phyloP scores from a whole-genome alignment of 2,797 vertebrate species.

The Fringilla coelebs region DNA sequence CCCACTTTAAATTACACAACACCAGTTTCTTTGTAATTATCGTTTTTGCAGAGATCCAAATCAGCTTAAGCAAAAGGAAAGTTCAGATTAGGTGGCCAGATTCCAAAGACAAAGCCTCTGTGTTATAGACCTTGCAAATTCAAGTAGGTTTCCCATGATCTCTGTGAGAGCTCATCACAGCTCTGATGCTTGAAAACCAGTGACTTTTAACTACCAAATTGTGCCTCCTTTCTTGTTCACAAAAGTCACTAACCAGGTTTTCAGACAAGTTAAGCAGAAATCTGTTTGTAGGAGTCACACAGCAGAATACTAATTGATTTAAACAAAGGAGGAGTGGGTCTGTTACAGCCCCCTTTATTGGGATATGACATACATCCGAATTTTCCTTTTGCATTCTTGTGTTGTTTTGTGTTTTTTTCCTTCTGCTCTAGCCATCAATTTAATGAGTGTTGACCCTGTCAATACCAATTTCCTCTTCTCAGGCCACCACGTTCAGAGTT shows the following conservation, averaged over 20 bases:
- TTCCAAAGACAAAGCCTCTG: not conserved
- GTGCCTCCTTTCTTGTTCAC: not conserved
- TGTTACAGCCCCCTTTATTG: not conserved
- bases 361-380: slow-evolving; percentile 25
- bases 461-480: slow-evolving; percentile 72
- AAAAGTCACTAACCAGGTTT: slow-evolving; percentile 19
- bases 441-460: slow-evolving; percentile 69
- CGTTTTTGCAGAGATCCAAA: not conserved
- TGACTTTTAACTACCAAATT: slow-evolving; percentile 17
- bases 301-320: slow-evolving; percentile 41
- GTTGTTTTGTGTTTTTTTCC: not conserved
- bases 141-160: slow-evolving; percentile 2
- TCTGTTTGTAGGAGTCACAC: not conserved
- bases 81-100: not conserved
- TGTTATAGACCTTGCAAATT: not conserved
- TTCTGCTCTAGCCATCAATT: slow-evolving; percentile 52
- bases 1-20: not conserved
- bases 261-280: slow-evolving; percentile 14
- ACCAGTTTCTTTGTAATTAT: not conserved
- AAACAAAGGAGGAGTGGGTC: not conserved
- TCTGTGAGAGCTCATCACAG: not conserved
- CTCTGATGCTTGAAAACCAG: not conserved
- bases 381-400: not conserved
- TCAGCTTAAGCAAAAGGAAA: not conserved
- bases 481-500: slow-evolving; percentile 56